Evolutionary conservation across 2,113 vertebrate species (phyloP), one percentile per base, ranked within the genome.

Genomic region (Cardinalis cardinalis): DNA sequence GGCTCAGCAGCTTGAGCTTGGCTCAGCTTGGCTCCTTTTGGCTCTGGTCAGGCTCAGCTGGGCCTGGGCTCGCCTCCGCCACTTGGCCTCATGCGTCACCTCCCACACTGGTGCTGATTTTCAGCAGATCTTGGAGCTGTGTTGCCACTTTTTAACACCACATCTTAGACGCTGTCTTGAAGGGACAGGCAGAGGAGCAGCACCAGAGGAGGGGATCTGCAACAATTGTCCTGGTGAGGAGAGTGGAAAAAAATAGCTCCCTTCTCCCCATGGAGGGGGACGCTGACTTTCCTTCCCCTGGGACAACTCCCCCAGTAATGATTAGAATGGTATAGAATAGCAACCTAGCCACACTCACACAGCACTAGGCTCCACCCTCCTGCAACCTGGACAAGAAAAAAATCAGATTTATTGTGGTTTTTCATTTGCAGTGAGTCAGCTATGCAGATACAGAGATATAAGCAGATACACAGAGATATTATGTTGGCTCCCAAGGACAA

Each of bases 111-210:
- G 19, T 12, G 36, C 25, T 43, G 46, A 60, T 36, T 60, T 60
- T 51, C 46, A 38, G 18, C n/a, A 26, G 23, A 15, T 6, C 28
- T 28, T 40, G 68, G 18, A 53, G 18, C 9, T 44, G n/a, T 0
- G 0, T 38, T 23, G n/a, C 23, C 58, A 28, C 23, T 23, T 46
- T 79, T 38, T 32, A 21, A 38, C 28, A 53, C n/a, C n/a, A 18
- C 0, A 0, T 38, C 20, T 28, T 53, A 18, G n/a, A 61, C n/a
- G 17, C 2, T 0, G 1, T 44, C 38, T 38, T 7, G n/a, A 46
- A 63, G n/a, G 9, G 34, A 12, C 7, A 18, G 48, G 40, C 25
- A 53, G 48, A 72, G 6, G 24, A 41, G 25, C 65, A 59, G 53
- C 44, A 49, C 15, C 44, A 59, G 36, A 34, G 40, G 24, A 46